Percentiles rank a stretch among this genome's conserved stretches.
Conservation (phyloP, 2,113 vertebrate species). For the Paracanthobrama guichenoti region DNA sequence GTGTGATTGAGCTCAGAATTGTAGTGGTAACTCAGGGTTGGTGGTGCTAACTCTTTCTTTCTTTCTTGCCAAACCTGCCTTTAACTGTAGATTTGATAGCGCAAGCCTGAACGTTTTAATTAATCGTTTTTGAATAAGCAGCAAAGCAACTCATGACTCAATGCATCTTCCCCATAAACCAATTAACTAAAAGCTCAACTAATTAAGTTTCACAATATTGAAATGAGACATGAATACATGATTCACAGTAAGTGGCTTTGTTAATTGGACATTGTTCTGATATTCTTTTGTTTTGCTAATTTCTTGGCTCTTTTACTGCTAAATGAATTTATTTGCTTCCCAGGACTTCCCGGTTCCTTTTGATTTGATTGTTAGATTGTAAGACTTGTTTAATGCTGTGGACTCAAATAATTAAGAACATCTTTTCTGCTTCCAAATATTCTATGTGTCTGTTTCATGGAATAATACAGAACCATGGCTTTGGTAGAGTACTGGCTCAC, state of each 20-base stretch:
- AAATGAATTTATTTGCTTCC: conserved; percentile 4
- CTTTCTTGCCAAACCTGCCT: conserved; percentile 1
- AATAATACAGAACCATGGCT: not conserved
- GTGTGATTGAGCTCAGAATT: conserved; percentile 1
- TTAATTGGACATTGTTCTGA: conserved; percentile 34
- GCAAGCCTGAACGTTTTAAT: conserved; percentile 31
- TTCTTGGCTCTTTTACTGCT: conserved; percentile 5
- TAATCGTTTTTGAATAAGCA: conserved; percentile 20
- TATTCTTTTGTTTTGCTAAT: conserved; percentile 13
- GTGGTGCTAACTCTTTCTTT: not conserved
- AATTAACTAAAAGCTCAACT: conserved; percentile 39
- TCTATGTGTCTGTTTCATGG: not conserved
- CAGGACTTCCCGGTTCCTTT: not conserved
- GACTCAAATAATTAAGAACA: conserved; percentile 1
- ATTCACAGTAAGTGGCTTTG: conserved; percentile 26
- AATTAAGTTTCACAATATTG: conserved; percentile 31
- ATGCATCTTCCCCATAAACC: conserved; percentile 21
- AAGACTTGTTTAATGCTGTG: conserved; percentile 11
- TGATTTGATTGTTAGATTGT: conserved; percentile 16
- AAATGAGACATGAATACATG: conserved; percentile 30
- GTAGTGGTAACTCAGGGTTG: conserved; percentile 1
- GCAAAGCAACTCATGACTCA: conserved; percentile 32
- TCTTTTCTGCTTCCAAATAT: not conserved
- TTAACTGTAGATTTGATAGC: conserved; percentile 6
- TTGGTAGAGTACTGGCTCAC: not conserved